Percentiles rank a stretch among this genome's conserved stretches.
These are phyloP conservation scores for Euthynnus affinis DNA, from an alignment of 2,797 vertebrate species.

Conservation along the genomic window DNA sequence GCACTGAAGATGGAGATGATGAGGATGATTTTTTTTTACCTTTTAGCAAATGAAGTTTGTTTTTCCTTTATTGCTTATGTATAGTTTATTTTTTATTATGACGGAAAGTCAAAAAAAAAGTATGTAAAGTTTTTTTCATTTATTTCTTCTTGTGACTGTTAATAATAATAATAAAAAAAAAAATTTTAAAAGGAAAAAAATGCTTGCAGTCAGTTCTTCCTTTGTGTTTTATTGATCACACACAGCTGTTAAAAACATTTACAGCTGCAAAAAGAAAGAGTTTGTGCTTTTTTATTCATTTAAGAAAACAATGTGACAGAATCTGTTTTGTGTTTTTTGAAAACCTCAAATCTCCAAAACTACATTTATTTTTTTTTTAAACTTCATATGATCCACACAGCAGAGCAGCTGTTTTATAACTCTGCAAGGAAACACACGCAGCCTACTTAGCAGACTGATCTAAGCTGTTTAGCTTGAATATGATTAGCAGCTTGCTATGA, in stretches of 20 bases:
- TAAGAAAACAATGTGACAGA: neutral
- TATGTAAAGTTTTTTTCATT: conserved; percentile 68
- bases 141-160: conserved; percentile 60
- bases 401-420: conserved; percentile 46
- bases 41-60: conserved; percentile 42
- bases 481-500: conserved; percentile 66
- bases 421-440: conserved; percentile 3
- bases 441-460: conserved; percentile 43
- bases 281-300: neutral
- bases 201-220: conserved; percentile 20
- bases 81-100: conserved; percentile 72
- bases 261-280: neutral
- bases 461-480: conserved; percentile 63
- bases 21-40: conserved; percentile 45
- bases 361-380: neutral
- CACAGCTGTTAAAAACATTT: neutral
- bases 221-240: neutral
- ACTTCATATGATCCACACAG: neutral
- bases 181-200: conserved; percentile 59
- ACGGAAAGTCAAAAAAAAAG: conserved; percentile 67
- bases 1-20: conserved; percentile 63
- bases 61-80: conserved; percentile 54
- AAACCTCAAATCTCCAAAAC: neutral
- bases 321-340: neutral
- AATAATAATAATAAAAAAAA: conserved; percentile 9